Base-by-base conservation (phyloP, 2,888 invertebrate genomes). In the Anoncus sp. region DNA sequence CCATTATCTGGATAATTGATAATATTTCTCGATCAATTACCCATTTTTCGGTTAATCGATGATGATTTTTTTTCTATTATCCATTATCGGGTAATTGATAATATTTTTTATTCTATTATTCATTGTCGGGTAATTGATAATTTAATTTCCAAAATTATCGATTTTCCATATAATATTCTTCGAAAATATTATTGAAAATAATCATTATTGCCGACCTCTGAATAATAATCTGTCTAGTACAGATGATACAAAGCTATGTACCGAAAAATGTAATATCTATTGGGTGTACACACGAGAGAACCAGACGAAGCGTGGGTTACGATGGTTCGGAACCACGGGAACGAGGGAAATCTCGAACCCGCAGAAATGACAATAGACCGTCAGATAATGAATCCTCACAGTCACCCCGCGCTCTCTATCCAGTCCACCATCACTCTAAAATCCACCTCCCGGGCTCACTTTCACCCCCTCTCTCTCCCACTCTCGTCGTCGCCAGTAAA, bases 331-430 rank as follows among this genome's bases (percentile, higher is more conserved):
- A 3, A 12, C 35, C 67, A 74, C 65, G 62, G 82, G 82, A 85
- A 81, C 81, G 82, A 84, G 85, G 78, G 83, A 87, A 88, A 89
- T 87, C 87, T 87, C 87, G 45, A 87, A 84, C 83, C 86, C 84
- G 81, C 85, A 87, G 85, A 83, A 89, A 89, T 88, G 88, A 89
- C 89, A 88, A 88, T 88, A 89, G 89, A 88, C 88, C 85, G 87
- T 87, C 87, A 85, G 89, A 88, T 89, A 89, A 88, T 89, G 88
- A 89, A 89, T 89, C 89, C 86, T 24, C 59, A 85, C 84, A 82
- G 85, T 85, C 86, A 83, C 81, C 79, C 77, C 83, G 80, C 83
- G 80, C 83, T 67, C 66, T 40, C 18, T 40, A 24, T 16, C 43
- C 66, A 75, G 82, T 78, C 84, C 76, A 79, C 47, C n/a, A n/a